Conservation (phyloP, 2,113 vertebrate species). For the Sisor rabdophorus region DNA sequence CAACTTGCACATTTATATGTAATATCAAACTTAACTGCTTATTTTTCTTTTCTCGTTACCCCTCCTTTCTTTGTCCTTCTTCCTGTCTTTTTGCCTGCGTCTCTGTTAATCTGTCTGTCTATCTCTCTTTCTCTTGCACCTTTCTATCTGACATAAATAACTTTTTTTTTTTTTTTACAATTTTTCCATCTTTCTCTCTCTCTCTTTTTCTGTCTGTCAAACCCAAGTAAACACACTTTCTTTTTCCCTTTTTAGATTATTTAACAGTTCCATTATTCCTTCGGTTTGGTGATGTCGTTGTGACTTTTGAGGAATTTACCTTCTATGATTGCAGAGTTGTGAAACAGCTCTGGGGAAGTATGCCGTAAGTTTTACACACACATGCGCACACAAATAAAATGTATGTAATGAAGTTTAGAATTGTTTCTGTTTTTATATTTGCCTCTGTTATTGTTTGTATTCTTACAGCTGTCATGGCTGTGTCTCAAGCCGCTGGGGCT, state of each 20-base stretch:
- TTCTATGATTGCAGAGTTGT: slow-evolving; percentile 89
- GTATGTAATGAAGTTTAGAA: background rate
- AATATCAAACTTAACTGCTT: background rate
- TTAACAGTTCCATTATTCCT: slow-evolving; percentile 80
- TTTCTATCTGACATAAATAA: no score
- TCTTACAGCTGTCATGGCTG: slow-evolving; percentile 84
- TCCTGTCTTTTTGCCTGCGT: background rate
- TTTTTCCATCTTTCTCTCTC: background rate
- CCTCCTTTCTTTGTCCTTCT: background rate
- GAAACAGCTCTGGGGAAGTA: slow-evolving; percentile 78
- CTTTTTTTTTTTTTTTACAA: no score
- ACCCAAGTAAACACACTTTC: slow-evolving; percentile 25
- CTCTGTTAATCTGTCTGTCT: no score
- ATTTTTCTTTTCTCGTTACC: background rate
- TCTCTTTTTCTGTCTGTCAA: background rate
- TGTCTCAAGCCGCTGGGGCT: slow-evolving; percentile 88
- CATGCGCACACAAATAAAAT: background rate
- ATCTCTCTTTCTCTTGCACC: background rate
- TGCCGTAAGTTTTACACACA: slow-evolving; percentile 76
- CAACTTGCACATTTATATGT: slow-evolving; percentile 16
- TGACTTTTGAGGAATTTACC: slow-evolving; percentile 77
- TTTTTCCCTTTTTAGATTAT: slow-evolving; percentile 74
- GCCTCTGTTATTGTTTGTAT: slow-evolving; percentile 9
- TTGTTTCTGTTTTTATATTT: background rate
- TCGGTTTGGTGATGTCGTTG: slow-evolving; percentile 76